Evolutionary conservation across 2,888 invertebrate species (phyloP).

Genomic region (Heliconius aoede): DNA sequence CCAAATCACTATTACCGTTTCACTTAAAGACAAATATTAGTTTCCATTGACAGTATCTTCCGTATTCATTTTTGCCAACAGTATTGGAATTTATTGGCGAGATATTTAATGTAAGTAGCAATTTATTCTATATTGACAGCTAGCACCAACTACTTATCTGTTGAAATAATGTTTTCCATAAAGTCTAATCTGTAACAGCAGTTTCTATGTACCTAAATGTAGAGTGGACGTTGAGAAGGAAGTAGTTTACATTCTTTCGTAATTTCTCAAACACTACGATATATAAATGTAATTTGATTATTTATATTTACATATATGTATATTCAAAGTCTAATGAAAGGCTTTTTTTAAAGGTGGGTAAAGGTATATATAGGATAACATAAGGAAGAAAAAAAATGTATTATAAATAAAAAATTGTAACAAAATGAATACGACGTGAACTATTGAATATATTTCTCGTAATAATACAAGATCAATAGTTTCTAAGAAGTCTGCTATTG

Average conservation of each 20-base stretch:
- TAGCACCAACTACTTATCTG: constrained; percentile 35
- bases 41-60: constrained; percentile 22
- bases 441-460: constrained; percentile 32
- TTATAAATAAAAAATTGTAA: not conserved
- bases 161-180: constrained; percentile 42
- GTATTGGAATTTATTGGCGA: constrained; percentile 29
- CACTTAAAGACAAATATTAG: constrained; percentile 5
- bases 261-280: not conserved
- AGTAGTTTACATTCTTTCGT: constrained; percentile 9
- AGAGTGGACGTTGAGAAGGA: constrained; percentile 5
- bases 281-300: not conserved
- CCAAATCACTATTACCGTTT: not conserved
- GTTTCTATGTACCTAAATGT: constrained; percentile 29
- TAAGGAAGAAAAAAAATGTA: not conserved
- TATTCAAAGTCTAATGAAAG: no score
- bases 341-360: no score
- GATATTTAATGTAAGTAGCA: constrained; percentile 36
- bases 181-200: constrained; percentile 36
- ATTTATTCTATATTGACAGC: constrained; percentile 38
- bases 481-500: constrained; percentile 36
- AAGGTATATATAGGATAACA: no score
- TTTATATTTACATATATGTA: not conserved
- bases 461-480: constrained; percentile 45
- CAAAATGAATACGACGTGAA: not conserved
- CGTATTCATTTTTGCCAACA: constrained; percentile 29